These are phyloP conservation scores for Ochlodes sylvanus DNA, from an alignment of 2,888 invertebrate genomes.

Conservation along the genomic window DNA sequence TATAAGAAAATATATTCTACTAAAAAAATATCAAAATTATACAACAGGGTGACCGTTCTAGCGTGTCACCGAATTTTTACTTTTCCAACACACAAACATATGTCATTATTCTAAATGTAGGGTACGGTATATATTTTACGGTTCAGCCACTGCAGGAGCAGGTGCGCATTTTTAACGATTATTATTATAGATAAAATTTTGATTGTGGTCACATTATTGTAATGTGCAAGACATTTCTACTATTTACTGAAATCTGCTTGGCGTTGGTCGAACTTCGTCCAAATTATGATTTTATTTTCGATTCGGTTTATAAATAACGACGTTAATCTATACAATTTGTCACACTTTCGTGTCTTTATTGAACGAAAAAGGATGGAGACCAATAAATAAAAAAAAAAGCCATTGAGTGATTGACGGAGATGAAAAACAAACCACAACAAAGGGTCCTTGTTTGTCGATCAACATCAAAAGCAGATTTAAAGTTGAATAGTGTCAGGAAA, in stretches of 20 bases:
- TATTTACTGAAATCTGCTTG: too few species aligned
- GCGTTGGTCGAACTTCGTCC: too few species aligned
- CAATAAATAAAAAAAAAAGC: constrained; percentile 19
- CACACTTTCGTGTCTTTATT: constrained; percentile 25
- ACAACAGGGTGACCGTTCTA: constrained; percentile 39
- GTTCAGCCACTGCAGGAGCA: too few species aligned
- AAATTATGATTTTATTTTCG: background rate
- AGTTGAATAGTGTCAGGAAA: constrained; percentile 42
- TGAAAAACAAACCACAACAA: constrained; percentile 36
- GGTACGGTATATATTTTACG: too few species aligned
- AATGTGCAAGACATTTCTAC: too few species aligned
- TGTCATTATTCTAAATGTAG: too few species aligned
- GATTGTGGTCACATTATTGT: too few species aligned
- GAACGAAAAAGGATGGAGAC: constrained; percentile 15
- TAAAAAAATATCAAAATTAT: background rate
- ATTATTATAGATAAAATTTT: background rate
- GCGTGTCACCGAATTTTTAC: constrained; percentile 20
- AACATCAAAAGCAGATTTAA: constrained; percentile 35
- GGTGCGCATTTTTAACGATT: constrained; percentile 6
- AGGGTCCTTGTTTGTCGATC: constrained; percentile 34
- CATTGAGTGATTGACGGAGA: constrained; percentile 26
- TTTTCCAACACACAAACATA: background rate
- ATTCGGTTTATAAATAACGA: constrained; percentile 3
- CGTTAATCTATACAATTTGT: constrained; percentile 24
- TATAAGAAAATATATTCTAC: too few species aligned